Base-by-base conservation (phyloP, 2,888 invertebrate genomes). In the Rotaria macrura region DNA sequence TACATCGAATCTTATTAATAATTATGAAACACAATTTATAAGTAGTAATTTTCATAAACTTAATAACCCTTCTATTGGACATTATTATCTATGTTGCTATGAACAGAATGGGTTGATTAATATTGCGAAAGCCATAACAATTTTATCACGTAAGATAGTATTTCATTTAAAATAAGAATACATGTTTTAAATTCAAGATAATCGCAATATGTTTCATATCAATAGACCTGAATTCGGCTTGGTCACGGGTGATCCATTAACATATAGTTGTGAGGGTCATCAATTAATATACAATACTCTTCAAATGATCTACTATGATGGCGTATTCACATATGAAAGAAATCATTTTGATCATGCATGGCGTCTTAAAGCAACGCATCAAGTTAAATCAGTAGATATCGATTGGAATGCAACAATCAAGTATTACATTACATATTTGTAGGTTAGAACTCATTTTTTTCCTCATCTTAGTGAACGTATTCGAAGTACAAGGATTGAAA, bases 1-100 rank as follows among this genome's bases (percentile, higher is more conserved):
- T 6, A 34, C 20, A 65, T 38, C 34, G 17, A 65, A 29, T 34
- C 29, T 6, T 65, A 65, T 65, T 12, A 43, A 40, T 79, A 34
- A 79, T 25, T 79, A n/a, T 79, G 25, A 43, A n/a, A 79, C 79
- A 43, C 79, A 79, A 79, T 79, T 79, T 79, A 43, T 43, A 25
- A 79, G 79, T 43, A 40, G 10, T 43, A 1, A 38, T 4, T 25
- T 14, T 25, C 43, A 79, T 25, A 25, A 4, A 23, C 7, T 79
- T 23, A 25, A 23, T 43, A 10, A 43, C 43, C 25, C 79, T n/a
- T 25, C 23, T 1, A 43, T 79, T 43, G 79, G 79, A 6, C 43
- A 79, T 79, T n/a, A 79, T 14, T 79, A 79, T 43, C n/a, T 79
- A 1, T 79, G 79, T 40, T 79, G 79, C 43, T 79, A 79, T 43